Conservation (phyloP, 2,888 invertebrate species). For the Drosophila melanosoma region DNA sequence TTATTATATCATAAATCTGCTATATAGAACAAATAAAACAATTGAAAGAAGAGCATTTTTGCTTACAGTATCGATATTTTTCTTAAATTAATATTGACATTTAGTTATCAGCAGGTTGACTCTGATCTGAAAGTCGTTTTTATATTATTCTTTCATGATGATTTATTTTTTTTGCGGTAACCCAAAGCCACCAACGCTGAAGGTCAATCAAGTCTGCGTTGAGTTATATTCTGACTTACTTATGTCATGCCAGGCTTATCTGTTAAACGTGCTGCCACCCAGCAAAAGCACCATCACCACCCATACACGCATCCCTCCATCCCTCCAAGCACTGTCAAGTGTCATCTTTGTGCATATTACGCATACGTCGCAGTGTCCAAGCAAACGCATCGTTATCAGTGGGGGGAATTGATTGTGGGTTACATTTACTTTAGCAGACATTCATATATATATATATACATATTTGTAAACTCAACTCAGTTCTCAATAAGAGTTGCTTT, state of each 20-base stretch:
- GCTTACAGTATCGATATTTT: not conserved
- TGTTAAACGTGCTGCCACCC: conserved; percentile 33
- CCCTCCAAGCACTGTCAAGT: conserved; percentile 47
- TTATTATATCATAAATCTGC: not conserved
- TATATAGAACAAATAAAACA: not conserved
- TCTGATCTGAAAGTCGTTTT: not conserved
- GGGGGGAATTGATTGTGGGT: conserved; percentile 12
- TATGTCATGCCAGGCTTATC: conserved; percentile 56
- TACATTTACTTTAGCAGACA: conserved; percentile 16
- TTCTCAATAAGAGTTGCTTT: conserved; percentile 4
- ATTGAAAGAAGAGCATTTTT: not conserved
- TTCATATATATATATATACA: not conserved
- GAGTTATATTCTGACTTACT: conserved; percentile 39
- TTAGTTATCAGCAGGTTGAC: not conserved
- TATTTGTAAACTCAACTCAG: not conserved
- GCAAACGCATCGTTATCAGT: conserved; percentile 51
- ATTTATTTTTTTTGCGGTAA: conserved; percentile 40
- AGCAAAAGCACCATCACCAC: not conserved
- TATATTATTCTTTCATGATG: conserved; percentile 35
- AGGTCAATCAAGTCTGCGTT: conserved; percentile 48
- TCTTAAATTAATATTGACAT: not conserved
- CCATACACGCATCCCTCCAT: conserved; percentile 37
- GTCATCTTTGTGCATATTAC: conserved; percentile 28
- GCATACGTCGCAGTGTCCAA: conserved; percentile 47
- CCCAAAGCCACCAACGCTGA: conserved; percentile 28